Conservation (phyloP, 2,888 invertebrate species). For the Enchytraeus crypticus region DNA sequence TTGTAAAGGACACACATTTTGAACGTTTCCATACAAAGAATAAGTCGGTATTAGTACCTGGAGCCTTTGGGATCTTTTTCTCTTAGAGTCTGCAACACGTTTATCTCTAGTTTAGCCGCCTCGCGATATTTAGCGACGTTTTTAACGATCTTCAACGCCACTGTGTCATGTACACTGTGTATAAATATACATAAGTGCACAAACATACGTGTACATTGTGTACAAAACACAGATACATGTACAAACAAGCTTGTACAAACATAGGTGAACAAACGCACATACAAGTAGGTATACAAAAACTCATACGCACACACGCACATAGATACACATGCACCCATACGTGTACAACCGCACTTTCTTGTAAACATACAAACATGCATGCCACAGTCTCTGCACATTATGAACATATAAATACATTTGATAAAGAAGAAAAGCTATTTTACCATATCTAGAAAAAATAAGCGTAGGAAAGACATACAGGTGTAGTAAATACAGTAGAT, state of each 20-base stretch:
- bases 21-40: too few species aligned
- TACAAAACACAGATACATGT: constrained; percentile 1
- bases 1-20: background rate
- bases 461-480: too few species aligned
- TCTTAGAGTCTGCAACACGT: constrained; percentile 90
- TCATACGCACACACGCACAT: constrained; percentile 9
- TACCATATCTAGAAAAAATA: too few species aligned
- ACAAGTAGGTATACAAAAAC: constrained; percentile 13
- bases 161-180: constrained; percentile 32
- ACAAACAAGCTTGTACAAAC: constrained; percentile 10
- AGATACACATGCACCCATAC: constrained; percentile 2
- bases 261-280: constrained; percentile 6
- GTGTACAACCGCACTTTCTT: background rate
- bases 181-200: background rate
- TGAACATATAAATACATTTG: background rate
- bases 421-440: background rate
- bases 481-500: too few species aligned
- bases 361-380: background rate
- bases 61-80: constrained; percentile 87
- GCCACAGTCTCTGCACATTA: background rate
- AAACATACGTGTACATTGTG: background rate
- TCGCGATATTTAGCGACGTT: constrained; percentile 99
- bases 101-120: constrained; percentile 97
- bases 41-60: constrained; percentile 91
- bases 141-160: constrained; percentile 94